These are phyloP conservation scores for Ramphastos sulfuratus DNA, from an alignment of 2,113 vertebrate species.

Conservation along the genomic window DNA sequence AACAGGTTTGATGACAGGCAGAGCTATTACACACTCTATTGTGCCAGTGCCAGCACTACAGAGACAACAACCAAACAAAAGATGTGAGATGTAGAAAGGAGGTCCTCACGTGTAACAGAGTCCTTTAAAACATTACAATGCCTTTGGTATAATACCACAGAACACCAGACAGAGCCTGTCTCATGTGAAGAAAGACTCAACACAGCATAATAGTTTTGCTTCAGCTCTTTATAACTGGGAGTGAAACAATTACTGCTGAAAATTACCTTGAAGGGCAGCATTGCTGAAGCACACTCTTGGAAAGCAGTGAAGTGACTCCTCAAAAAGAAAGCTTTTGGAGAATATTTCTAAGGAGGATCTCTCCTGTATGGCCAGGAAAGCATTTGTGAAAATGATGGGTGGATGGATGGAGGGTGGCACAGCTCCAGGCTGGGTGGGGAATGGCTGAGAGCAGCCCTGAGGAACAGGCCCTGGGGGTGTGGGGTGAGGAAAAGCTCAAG, in stretches of 20 bases:
- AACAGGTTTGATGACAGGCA: conserved; percentile 11
- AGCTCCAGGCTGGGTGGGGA: too few relatives aligned
- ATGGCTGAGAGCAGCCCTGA: too few relatives aligned
- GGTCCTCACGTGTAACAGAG: background rate
- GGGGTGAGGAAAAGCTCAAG: too few relatives aligned
- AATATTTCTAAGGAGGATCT: background rate
- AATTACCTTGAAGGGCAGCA: background rate
- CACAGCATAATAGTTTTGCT: background rate
- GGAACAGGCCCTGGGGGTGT: too few relatives aligned
- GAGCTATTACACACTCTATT: background rate
- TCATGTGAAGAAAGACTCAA: background rate
- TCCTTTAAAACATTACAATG: background rate
- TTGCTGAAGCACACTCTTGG: background rate
- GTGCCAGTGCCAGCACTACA: background rate
- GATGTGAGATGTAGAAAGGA: background rate
- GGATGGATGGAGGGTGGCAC: too few relatives aligned
- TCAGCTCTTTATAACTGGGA: background rate
- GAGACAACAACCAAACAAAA: conserved; percentile 2
- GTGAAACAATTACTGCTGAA: background rate
- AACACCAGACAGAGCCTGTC: background rate
- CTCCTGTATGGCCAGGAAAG: background rate
- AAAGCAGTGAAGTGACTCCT: background rate
- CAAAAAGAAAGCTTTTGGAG: background rate
- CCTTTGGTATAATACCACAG: background rate
- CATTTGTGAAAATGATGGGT: background rate